Base-by-base conservation (phyloP, 2,797 vertebrate genomes). In the Aeoliscus strigatus region DNA sequence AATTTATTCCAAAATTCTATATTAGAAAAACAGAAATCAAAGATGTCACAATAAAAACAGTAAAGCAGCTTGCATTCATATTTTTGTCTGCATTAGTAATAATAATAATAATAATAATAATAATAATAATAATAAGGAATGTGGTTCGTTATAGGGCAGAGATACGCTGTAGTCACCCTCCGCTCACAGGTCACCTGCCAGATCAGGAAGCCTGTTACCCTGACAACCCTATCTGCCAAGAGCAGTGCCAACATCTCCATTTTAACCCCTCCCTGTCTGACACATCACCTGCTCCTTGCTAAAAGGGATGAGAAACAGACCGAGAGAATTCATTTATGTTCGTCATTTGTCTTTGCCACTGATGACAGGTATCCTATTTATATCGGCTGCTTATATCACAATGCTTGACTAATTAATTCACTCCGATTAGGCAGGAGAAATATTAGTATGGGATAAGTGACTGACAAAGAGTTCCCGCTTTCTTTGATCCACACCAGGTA, bases 141-240 rank as follows among this genome's bases (percentile, higher is more conserved):
- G 60, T 16, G 34, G 41, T 62, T 53, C 49, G 28, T 63, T 45
- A 79, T 67, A 71, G 70, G 66, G 61, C 68, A 73, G 52, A 60
- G 51, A 49, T 32, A 37, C 23, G 23, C 51, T 48, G 84, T 80
- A 84, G 86, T 84, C 80, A 80, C 63, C 87, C 90, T 81, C 81
- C 88, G 89, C 89, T 93, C 89, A 89, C 89, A 90, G 90, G 91
- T 93, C 91, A 95, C 92, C 91, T 91, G 89, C 90, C 88, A 90
- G 91, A 93, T 91, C 91, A 91, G 89, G 87, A 91, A 88, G 90
- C 87, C 88, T 75, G 92, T 93, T 93, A 89, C 91, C 90, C 88
- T 83, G 88, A 90, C 90, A 94, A 94, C 92, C 87, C 84, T 89
- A 91, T 93, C 90, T 91, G 87, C 86, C 87, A 88, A 88, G 83